Conservation (phyloP, 2,888 invertebrate genomes). For the Drepanosiphum platanoidis region DNA sequence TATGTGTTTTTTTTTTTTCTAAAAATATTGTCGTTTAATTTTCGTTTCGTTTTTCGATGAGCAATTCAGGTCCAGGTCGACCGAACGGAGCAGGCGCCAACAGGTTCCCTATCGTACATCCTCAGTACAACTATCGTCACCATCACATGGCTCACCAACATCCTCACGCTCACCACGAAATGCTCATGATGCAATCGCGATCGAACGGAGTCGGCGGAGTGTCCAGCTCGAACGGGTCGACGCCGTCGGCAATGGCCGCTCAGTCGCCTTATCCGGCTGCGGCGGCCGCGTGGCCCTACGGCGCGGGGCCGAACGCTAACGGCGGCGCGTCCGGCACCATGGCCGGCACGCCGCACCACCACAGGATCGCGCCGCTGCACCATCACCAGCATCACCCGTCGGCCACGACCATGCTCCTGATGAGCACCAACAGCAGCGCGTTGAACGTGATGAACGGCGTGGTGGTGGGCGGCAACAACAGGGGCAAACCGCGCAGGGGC, state of each 20-base stretch:
- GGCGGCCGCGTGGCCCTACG: slow-evolving; percentile 4
- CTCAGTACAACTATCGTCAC: slow-evolving; percentile 33
- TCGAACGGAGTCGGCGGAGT: not conserved
- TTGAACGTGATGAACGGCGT: slow-evolving; percentile 50
- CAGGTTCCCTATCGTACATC: slow-evolving; percentile 32
- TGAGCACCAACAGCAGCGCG: slow-evolving; percentile 30
- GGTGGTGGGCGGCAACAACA: slow-evolving; percentile 71
- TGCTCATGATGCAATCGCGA: slow-evolving; percentile 47
- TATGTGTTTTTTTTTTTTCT: too few relatives aligned
- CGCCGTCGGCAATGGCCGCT: not conserved
- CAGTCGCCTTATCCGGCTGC: slow-evolving; percentile 17
- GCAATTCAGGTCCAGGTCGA: slow-evolving; percentile 18
- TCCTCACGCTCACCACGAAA: slow-evolving; percentile 39
- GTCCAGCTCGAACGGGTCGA: not conserved
- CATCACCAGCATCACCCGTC: slow-evolving; percentile 50
- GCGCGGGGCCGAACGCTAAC: not conserved
- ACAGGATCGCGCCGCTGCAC: slow-evolving; percentile 15
- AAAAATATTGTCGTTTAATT: not conserved
- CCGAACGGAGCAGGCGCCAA: not conserved
- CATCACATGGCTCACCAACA: slow-evolving; percentile 36
- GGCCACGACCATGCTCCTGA: slow-evolving; percentile 33
- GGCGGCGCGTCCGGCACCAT: slow-evolving; percentile 13
- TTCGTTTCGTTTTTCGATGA: not conserved
- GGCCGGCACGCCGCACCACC: slow-evolving; percentile 18
- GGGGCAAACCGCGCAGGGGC: slow-evolving; percentile 92